These are phyloP conservation scores for Stichopus chloronotus DNA, from an alignment of 35 echinoderm and acorn worm genomes.

Conservation along the genomic window DNA sequence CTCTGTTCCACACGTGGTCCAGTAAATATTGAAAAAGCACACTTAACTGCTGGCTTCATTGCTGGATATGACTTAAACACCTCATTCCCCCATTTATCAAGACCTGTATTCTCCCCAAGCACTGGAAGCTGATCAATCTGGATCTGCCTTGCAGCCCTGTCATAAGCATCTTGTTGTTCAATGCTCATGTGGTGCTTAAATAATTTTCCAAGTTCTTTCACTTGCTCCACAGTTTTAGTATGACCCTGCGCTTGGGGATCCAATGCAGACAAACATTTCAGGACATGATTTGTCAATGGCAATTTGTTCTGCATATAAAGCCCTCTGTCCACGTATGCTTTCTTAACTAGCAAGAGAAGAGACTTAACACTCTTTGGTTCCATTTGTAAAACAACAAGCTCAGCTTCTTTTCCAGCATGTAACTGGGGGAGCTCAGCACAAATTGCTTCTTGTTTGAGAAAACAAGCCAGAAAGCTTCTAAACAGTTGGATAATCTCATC, in stretches of 20 bases:
- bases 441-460: conserved; percentile 23
- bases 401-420: conserved; percentile 10
- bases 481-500: conserved; percentile 35
- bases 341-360: conserved; percentile 19
- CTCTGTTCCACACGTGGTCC: conserved; percentile 60
- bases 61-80: conserved; percentile 24
- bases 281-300: background rate
- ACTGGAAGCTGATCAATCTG: conserved; percentile 18
- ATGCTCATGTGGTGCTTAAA: conserved; percentile 6
- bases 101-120: background rate
- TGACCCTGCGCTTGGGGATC: conserved; percentile 48
- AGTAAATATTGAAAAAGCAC: conserved; percentile 56
- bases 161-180: conserved; percentile 11
- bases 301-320: conserved; percentile 27
- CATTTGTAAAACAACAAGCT: background rate
- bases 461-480: conserved; percentile 41
- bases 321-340: conserved; percentile 15
- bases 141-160: conserved; percentile 35
- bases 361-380: background rate
- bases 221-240: background rate
- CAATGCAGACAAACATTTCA: conserved; percentile 27
- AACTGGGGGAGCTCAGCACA: background rate
- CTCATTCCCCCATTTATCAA: background rate
- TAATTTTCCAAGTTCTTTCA: conserved; percentile 17
- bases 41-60: background rate